Evolutionary conservation across 2,797 vertebrate genomes (phyloP), one percentile per base, ranked within the genome.

Genomic region (Etheostoma perlongum): DNA sequence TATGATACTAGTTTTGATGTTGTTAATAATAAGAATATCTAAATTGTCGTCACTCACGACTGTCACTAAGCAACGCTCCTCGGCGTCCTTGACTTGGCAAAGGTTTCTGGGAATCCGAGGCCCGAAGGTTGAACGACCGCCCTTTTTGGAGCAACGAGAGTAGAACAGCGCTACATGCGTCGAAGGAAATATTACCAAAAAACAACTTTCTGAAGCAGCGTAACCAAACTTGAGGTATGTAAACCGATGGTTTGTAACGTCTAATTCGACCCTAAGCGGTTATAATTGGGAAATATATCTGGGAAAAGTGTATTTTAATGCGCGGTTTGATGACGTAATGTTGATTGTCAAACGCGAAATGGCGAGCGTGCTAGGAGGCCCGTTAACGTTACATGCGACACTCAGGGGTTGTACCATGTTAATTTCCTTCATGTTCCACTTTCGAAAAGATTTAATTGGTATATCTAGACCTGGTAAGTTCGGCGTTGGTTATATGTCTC

Each of bases 321-420:
- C 96, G 96, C 97, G 96, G 92, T 96, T 97, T 97, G 96, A 97
- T 97, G 97, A 97, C 97, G 96, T 97, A 97, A 96, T 94, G 93
- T 89, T 92, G 93, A 88, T 95, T 91, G 53, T 93, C 90, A 82
- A 93, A 94, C 88, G 81, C 92, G 92, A 95, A 95, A 95, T 95
- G 94, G 94, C 92, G 94, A 93, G 69, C 67, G 65, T 87, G 92
- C 89, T 89, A 91, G 79, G 85, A 91, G 91, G 93, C 92, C 94
- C 81, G 73, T 84, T 81, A 81, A 61, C 81, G 73, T 84, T 82
- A 80, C 63, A 65, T 42, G 42, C 67, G 18, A 7, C 68, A 67
- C 44, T 68, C 36, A 19, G 57, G 58, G 23, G 44, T 58, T 77
- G 12, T 61, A 13, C 0, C 3, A 23, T 63, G 33, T 44, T 70